Evolutionary conservation across 1,140 invertebrate species (phyloP).

Genomic region (Nasonia longicornis): DNA sequence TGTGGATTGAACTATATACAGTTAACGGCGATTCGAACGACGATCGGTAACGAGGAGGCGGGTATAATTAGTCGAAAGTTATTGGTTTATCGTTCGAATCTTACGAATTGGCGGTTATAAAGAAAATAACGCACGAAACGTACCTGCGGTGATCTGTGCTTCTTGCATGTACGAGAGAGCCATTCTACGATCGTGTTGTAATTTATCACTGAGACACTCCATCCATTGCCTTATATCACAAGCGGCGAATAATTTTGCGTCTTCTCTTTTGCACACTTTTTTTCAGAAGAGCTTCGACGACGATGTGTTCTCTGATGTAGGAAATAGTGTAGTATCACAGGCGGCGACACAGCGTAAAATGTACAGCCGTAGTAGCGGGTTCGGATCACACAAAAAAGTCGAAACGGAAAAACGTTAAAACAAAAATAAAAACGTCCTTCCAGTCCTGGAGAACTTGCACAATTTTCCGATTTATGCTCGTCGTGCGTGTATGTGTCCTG

Average conservation of each 20-base stretch:
- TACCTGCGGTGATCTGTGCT: slow-evolving; percentile 63
- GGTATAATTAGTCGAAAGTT: too few relatives aligned
- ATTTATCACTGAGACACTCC: slow-evolving; percentile 59
- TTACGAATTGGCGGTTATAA: neutral
- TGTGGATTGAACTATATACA: too few relatives aligned
- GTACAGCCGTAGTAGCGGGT: too few relatives aligned
- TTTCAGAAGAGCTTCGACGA: neutral
- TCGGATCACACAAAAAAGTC: neutral
- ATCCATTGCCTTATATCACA: slow-evolving; percentile 52
- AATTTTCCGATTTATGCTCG: neutral
- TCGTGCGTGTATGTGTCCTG: too few relatives aligned
- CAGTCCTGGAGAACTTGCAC: neutral
- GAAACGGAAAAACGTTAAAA: slow-evolving; percentile 28
- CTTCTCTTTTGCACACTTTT: neutral
- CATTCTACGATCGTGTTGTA: slow-evolving; percentile 59
- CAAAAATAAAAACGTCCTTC: neutral
- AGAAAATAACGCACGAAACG: neutral
- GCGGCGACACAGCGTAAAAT: neutral
- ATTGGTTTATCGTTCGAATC: neutral
- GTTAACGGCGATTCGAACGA: too few relatives aligned
- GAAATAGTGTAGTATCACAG: neutral
- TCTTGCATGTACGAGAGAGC: slow-evolving; percentile 64
- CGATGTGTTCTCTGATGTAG: neutral
- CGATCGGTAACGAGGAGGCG: too few relatives aligned
- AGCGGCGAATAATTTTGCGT: neutral